These are phyloP conservation scores for Eospalax fontanierii DNA, from an alignment of 2,797 vertebrate genomes.

Conservation along the genomic window DNA sequence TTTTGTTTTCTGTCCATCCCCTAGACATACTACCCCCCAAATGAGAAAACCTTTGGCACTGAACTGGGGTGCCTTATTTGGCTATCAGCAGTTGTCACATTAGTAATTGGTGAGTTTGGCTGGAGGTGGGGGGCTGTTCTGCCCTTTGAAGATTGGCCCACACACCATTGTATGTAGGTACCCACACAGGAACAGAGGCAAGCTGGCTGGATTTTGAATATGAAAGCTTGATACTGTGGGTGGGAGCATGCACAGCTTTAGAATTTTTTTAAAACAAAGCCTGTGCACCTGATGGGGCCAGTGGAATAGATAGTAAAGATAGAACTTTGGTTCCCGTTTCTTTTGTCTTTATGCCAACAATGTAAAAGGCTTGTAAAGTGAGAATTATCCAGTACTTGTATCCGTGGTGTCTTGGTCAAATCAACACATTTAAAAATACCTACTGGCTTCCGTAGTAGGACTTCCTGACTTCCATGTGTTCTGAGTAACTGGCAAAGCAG, in stretches of 20 bases:
- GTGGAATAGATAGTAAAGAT: not conserved
- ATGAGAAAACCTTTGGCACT: not conserved
- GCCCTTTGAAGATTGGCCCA: slow-evolving; percentile 71
- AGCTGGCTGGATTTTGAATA: slow-evolving; percentile 31
- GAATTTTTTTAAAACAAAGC: slow-evolving; percentile 42
- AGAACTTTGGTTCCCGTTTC: not conserved
- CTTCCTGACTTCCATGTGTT: not conserved
- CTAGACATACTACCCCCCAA: not conserved
- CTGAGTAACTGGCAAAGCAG: not conserved
- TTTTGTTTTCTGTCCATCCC: not conserved
- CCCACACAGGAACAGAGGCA: slow-evolving; percentile 63
- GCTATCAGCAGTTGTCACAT: slow-evolving; percentile 59
- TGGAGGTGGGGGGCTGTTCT: slow-evolving; percentile 74
- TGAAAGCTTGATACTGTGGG: slow-evolving; percentile 25
- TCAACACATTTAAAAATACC: slow-evolving; percentile 28
- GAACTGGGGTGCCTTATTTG: slow-evolving; percentile 50
- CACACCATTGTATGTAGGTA: slow-evolving; percentile 57
- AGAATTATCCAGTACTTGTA: not conserved
- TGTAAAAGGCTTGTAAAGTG: not conserved
- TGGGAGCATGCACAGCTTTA: not conserved
- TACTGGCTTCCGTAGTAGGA: not conserved
- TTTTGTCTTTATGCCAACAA: not conserved
- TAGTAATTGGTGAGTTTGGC: slow-evolving; percentile 62
- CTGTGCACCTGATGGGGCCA: not conserved
- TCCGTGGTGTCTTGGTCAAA: slow-evolving; percentile 6